Conservation (phyloP, 2,888 invertebrate species). For the Eupeodes luniger region DNA sequence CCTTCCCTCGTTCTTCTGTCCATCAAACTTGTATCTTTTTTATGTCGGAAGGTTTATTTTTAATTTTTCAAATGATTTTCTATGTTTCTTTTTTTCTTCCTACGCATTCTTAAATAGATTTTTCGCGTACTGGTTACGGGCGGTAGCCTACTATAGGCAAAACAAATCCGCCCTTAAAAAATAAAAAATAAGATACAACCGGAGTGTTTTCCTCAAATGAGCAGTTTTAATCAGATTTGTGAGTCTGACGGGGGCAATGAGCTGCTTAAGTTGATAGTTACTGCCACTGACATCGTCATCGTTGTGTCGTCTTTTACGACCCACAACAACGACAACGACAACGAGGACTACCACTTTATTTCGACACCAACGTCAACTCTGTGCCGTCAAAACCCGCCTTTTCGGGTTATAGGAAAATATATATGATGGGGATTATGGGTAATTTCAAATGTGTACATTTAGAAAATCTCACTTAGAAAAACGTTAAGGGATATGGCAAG, state of each 20-base stretch:
- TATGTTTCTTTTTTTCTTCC: constrained; percentile 17
- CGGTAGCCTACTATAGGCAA: not conserved
- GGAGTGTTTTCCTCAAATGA: constrained; percentile 22
- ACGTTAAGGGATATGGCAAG: not conserved
- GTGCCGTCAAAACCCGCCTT: not conserved
- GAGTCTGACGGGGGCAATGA: constrained; percentile 66
- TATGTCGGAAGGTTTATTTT: constrained; percentile 31
- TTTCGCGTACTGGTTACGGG: not conserved
- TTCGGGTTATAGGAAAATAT: constrained; percentile 12
- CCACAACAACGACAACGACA: not conserved
- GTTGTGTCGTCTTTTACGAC: not conserved
- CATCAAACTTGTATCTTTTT: not conserved
- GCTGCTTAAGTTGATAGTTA: constrained; percentile 53
- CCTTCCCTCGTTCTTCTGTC: not conserved
- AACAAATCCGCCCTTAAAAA: constrained; percentile 7
- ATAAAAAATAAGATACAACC: not conserved
- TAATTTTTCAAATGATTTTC: constrained; percentile 34
- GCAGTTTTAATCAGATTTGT: constrained; percentile 70
- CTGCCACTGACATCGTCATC: constrained; percentile 27
- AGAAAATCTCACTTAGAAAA: constrained; percentile 16
- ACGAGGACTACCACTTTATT: not conserved
- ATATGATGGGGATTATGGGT: constrained; percentile 6
- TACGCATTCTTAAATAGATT: constrained; percentile 50
- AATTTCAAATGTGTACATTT: constrained; percentile 12
- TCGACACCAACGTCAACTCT: not conserved